phyloP scores from a whole-genome alignment of 2,113 vertebrate genomes.

The Asarcornis scutulata region DNA sequence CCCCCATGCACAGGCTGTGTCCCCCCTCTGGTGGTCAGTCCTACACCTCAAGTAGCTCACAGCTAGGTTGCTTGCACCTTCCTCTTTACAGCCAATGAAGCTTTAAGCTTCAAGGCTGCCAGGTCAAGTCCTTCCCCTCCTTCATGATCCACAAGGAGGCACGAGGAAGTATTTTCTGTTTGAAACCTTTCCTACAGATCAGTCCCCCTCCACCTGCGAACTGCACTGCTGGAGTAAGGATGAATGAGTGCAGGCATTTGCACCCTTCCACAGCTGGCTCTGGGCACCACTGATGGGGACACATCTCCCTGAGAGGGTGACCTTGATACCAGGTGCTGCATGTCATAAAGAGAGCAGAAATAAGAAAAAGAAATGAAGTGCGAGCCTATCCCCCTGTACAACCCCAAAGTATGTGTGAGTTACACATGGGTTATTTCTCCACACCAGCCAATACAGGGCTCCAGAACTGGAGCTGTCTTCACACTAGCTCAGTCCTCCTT shows the following conservation, averaged over 20 bases:
- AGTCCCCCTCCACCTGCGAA: accelerated
- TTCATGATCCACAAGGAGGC: background rate
- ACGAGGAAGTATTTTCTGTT: background rate
- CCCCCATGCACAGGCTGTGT: background rate
- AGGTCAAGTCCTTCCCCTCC: background rate
- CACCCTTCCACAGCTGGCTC: accelerated
- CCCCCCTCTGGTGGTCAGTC: background rate
- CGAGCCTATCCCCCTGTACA: background rate
- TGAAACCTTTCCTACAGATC: background rate
- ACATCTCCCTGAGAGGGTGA: background rate
- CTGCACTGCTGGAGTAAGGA: accelerated
- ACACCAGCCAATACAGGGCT: background rate
- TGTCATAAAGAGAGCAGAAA: background rate
- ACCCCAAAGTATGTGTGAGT: accelerated
- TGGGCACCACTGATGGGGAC: accelerated
- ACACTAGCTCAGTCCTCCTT: background rate
- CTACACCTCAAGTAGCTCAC: background rate
- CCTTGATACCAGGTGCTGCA: accelerated
- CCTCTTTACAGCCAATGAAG: background rate
- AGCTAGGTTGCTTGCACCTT: background rate
- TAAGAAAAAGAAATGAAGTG: background rate
- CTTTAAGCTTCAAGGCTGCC: background rate
- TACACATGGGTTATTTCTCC: background rate
- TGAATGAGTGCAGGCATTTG: background rate
- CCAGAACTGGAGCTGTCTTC: background rate